Percentiles rank a stretch among this genome's conserved stretches.
These are phyloP conservation scores for Elephas maximus DNA, from an alignment of 2,113 vertebrate species.

Conservation along the genomic window DNA sequence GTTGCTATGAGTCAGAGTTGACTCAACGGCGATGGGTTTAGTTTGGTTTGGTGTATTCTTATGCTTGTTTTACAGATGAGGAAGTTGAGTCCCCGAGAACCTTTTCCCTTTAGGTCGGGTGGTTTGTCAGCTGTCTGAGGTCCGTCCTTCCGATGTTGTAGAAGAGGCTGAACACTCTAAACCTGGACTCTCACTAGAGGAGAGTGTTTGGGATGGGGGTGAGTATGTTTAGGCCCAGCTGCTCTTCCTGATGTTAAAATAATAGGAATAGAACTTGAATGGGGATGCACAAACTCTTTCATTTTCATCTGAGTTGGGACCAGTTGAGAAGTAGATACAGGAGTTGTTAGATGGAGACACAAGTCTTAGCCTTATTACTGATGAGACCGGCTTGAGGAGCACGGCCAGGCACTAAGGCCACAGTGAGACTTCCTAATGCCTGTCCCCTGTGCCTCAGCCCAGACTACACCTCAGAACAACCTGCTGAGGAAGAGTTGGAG, in stretches of 20 bases:
- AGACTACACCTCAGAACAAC: neutral
- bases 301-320: neutral
- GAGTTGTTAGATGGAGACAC: neutral
- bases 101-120: neutral
- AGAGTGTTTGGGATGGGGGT: neutral
- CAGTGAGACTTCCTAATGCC: neutral
- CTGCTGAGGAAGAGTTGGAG: neutral
- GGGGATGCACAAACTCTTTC: accelerated
- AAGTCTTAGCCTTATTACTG: neutral
- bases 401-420: neutral
- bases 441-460: accelerated
- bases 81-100: neutral
- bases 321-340: neutral
- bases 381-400: neutral
- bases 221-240: too few relatives aligned
- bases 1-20: too few relatives aligned
- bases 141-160: neutral
- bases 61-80: neutral
- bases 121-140: neutral
- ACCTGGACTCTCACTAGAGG: neutral
- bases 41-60: neutral
- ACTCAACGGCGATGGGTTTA: too few relatives aligned
- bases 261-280: neutral
- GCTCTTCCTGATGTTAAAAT: neutral
- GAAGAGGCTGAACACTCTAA: neutral